Percentiles rank a stretch among this genome's conserved stretches.
Evolutionary conservation across 2,888 invertebrate species (phyloP).

Genomic region (Zygothrica quintamaculata): DNA sequence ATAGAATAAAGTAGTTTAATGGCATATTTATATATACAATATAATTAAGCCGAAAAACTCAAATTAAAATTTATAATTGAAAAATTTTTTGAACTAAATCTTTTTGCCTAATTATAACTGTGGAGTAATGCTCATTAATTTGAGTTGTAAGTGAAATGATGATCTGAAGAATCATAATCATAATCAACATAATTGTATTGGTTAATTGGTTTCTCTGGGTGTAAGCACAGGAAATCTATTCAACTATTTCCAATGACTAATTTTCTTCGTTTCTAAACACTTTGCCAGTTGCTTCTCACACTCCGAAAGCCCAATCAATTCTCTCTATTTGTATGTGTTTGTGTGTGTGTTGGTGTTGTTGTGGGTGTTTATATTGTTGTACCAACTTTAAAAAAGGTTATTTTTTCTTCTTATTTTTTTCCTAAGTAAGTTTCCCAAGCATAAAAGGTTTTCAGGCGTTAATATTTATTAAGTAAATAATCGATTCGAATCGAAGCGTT

Average conservation of each 20-base stretch:
- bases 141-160: background rate
- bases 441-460: conserved; percentile 35
- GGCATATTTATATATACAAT: no score
- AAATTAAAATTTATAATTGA: no score
- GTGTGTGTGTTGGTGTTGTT: conserved; percentile 12
- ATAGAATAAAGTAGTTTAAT: no score
- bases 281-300: conserved; percentile 49
- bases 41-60: no score
- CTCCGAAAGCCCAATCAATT: conserved; percentile 40
- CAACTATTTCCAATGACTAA: conserved; percentile 55
- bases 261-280: conserved; percentile 56
- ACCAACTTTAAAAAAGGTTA: background rate
- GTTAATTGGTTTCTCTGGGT: conserved; percentile 35
- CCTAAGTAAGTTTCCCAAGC: conserved; percentile 54
- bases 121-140: background rate
- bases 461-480: conserved; percentile 77
- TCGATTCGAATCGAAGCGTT: conserved; percentile 58
- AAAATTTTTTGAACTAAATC: background rate
- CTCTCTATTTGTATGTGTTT: conserved; percentile 34
- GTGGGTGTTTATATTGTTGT: conserved; percentile 56
- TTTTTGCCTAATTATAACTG: background rate
- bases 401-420: no score
- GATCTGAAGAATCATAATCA: no score
- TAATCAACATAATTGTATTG: conserved; percentile 15
- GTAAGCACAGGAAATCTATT: conserved; percentile 56